Evolutionary conservation across 2,797 vertebrate species (phyloP), one percentile per base, ranked within the genome.

Genomic region (Enoplosus armatus): DNA sequence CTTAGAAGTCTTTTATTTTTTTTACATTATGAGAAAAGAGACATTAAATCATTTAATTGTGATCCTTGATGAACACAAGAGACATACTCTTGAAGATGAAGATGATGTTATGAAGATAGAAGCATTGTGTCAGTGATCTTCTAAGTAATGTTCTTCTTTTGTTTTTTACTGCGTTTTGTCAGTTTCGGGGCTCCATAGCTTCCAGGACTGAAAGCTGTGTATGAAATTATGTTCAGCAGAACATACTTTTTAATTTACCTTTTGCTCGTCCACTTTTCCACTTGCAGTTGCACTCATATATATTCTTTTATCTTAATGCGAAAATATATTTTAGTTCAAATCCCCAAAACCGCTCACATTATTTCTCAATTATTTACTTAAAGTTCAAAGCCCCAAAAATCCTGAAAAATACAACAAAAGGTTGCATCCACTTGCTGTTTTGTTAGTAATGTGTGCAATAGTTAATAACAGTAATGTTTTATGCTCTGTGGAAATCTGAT

Each of bases 401-500:
- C n/a, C 15, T 56, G 26, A 48, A 47, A 84, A 85, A 79, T 29
- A 24, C 9, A 75, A 20, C 26, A 15, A 51, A 73, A 48, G 5
- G 2, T 58, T 45, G 63, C 43, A 27, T 67, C 15, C 35, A 65
- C 14, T 24, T 61, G 54, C 35, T 53, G 45, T 73, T 72, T 54
- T 53, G 37, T 61, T 62, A 41, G 50, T n/a, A 22, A 69, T 43
- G 24, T 33, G 8, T 62, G 75, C 61, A n/a, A 1, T 22, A 47
- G 24, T 67, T 77, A 59, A 47, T 55, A 79, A 48, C 33, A n/a
- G n/a, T 26, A 22, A 82, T 69, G 51, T 80, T 71, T 78, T 75
- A 48, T 63, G 69, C 67, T 77, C 48, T 24, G 20, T 47, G 65
- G 59, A 76, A 79, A 85, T 77, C 31, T 39, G 16, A 86, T 82